Percentiles rank a stretch among this genome's conserved stretches.
These are phyloP conservation scores for Colaptes auratus DNA, from an alignment of 2,113 vertebrate species.

Conservation along the genomic window DNA sequence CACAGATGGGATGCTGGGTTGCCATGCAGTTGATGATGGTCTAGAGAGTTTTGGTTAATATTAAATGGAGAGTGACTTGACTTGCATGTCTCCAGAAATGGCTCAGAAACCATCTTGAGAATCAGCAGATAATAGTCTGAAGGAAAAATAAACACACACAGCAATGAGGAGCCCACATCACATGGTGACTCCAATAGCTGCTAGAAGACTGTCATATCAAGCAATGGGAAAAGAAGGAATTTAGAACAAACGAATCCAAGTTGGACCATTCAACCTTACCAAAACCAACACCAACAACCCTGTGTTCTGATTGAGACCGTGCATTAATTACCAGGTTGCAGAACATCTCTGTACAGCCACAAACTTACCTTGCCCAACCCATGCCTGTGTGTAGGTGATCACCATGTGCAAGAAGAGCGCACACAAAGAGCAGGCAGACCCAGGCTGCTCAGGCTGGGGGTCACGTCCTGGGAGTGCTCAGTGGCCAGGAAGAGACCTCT, in stretches of 20 bases:
- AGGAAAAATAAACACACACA: neutral
- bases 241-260: neutral
- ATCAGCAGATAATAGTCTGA: conserved; percentile 31
- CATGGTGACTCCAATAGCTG: neutral
- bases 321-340: neutral
- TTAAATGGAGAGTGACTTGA: neutral
- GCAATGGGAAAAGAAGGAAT: neutral
- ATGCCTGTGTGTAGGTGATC: neutral
- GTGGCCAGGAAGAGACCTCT: neutral
- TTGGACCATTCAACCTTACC: neutral
- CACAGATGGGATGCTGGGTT: conserved; percentile 21
- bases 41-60: conserved; percentile 24
- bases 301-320: neutral
- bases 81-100: conserved; percentile 9
- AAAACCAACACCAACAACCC: neutral
- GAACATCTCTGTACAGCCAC: neutral
- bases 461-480: neutral
- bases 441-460: neutral
- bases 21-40: neutral
- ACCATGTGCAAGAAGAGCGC: neutral
- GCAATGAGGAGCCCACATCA: neutral
- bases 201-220: neutral
- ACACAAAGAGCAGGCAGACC: neutral
- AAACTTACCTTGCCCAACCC: neutral
- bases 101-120: neutral